These are phyloP conservation scores for Crotalus tigris DNA, from an alignment of 2,113 vertebrate species.

Conservation along the genomic window DNA sequence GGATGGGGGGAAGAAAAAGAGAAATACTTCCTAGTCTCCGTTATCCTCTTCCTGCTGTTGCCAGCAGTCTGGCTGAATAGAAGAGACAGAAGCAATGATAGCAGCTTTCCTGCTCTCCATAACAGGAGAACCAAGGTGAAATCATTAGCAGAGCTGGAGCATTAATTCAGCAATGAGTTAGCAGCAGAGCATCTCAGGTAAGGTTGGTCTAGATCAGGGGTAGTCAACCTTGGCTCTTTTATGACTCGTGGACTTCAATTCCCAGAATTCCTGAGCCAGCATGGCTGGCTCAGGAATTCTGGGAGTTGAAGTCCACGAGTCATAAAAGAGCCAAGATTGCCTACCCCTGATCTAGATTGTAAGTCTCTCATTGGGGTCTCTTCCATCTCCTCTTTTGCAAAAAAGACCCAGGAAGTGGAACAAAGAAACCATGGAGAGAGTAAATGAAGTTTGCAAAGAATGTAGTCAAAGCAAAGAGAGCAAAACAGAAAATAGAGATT, in stretches of 20 bases:
- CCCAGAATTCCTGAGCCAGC: too few species aligned
- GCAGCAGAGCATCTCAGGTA: not conserved
- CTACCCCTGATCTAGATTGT: not conserved
- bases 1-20: not conserved
- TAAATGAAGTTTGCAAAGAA: not conserved
- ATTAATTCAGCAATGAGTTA: not conserved
- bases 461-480: not conserved
- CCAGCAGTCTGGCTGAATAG: not conserved
- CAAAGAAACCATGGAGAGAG: not conserved
- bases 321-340: too few species aligned
- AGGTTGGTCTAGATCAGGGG: not conserved
- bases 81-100: not conserved
- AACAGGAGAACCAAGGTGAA: not conserved
- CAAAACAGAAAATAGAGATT: not conserved
- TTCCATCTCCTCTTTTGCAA: not conserved
- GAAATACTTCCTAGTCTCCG: not conserved
- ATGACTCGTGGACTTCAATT: too few species aligned
- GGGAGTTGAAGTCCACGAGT: too few species aligned
- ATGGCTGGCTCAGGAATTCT: too few species aligned
- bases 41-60: not conserved
- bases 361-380: not conserved
- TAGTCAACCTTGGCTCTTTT: too few species aligned
- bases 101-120: not conserved
- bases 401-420: not conserved
- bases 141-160: not conserved